These are phyloP conservation scores for Galeruca laticollis DNA, from an alignment of 2,888 invertebrate species.

Conservation along the genomic window DNA sequence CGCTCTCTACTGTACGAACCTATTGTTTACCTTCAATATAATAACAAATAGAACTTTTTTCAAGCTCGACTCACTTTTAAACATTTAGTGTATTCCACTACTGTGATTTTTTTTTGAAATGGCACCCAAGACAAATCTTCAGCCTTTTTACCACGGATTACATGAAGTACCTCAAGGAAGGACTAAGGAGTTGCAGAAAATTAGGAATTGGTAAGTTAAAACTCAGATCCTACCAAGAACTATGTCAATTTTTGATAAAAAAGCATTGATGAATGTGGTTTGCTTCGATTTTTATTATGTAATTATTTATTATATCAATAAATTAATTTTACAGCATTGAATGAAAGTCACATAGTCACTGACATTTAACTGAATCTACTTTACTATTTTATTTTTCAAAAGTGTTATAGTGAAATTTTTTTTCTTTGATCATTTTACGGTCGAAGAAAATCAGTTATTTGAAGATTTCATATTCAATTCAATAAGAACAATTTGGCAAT, in stretches of 20 bases:
- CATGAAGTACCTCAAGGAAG: conserved; percentile 69
- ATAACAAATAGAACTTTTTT: not conserved
- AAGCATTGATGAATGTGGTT: too few species aligned
- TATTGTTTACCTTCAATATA: conserved; percentile 8
- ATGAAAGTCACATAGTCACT: too few species aligned
- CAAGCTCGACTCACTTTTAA: not conserved
- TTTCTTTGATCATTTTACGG: too few species aligned
- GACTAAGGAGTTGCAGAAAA: conserved; percentile 71
- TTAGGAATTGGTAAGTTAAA: conserved; percentile 70
- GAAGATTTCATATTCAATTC: too few species aligned
- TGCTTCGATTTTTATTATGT: too few species aligned
- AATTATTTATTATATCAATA: not conserved
- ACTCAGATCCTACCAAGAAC: not conserved
- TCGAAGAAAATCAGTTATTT: too few species aligned
- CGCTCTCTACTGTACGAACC: conserved; percentile 15
- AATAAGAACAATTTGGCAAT: too few species aligned
- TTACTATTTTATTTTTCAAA: too few species aligned
- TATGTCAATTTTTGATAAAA: too few species aligned
- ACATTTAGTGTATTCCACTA: conserved; percentile 6
- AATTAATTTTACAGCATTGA: too few species aligned
- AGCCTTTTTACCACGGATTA: conserved; percentile 72
- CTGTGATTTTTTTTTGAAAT: not conserved
- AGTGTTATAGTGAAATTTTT: too few species aligned
- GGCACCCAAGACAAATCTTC: conserved; percentile 53
- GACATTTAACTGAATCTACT: too few species aligned